Base-by-base conservation (phyloP, 2,113 vertebrate species). In the Zootoca vivipara region DNA sequence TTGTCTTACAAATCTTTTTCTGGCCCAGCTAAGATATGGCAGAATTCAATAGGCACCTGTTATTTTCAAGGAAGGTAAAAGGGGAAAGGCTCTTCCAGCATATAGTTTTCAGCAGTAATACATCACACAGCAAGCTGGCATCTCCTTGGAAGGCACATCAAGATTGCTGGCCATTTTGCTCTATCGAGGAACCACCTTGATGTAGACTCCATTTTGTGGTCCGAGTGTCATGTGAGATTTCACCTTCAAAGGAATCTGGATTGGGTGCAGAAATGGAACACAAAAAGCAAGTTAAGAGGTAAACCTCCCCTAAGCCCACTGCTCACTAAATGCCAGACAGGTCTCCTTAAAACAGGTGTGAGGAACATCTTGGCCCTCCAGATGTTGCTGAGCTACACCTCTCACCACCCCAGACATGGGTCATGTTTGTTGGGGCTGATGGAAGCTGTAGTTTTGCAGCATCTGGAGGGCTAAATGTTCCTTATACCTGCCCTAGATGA, bases 231-330 rank as follows among this genome's bases (percentile, higher is more conserved):
- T 96, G 33, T 91, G 93, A 1, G 98, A 98, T 95, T 97, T 98
- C 87, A 99, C 89, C 92, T 97, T 97, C 86, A 99, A 96, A 77
- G 99, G 99, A 93, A 98, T 96, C 99, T 99, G 94, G 74, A 96
- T 73, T 42, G 22, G 38, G 38, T 24, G 24, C 38, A 77, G 62
- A 93, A 83, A 89, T 77, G 86, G 92, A 84, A 95, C 0, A 88
- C 64, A 65, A 67, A 65, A 67, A 20, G 1, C 46, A 87, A 56
- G 24, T 92, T 82, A 78, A 3, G 9, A 52, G 10, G 46, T 52
- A 52, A 12, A 62, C 58, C 4, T 62, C 15, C 58, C 58, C 58
- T 62, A 62, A 62, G 18, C 58, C 38, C 62, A 69, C 8, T 42
- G 52, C 22, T 83, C 69, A 62, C 1, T 62, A 62, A 62, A 62